Base-by-base conservation (phyloP, 2,113 vertebrate species). In the Oryzias javanicus region DNA sequence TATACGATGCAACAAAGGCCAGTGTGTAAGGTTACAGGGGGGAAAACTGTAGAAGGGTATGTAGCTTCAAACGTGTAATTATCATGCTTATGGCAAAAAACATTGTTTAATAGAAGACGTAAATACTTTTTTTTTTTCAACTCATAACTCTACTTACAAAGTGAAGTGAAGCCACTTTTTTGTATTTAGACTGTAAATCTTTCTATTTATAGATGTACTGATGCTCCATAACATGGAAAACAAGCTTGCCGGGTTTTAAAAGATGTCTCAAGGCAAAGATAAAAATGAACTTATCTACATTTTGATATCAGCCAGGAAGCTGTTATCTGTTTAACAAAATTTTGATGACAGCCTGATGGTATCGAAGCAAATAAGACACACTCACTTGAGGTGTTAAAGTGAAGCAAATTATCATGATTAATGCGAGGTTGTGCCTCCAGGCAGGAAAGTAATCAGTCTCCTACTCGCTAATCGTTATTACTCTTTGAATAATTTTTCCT, bases 341-440 rank as follows among this genome's bases (percentile, higher is more conserved):
- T 80, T 72, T 70, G 49, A 69, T 64, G 66, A 70, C 61, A 81
- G 74, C 52, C 71, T 77, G 73, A 79, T 84, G 60, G 29, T 76
- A 81, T 81, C 58, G 17, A 60, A 64, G 70, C 61, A 79, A 85
- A 81, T 49, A 77, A 70, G 70, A 55, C 53, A 44, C 5, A 24
- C 75, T 72, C 71, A 67, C 72, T 79, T 65, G 62, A 82, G 74
- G 67, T 85, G 79, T 77, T 77, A 77, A 72, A 65, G 68, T 65
- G 68, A 79, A 50, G 57, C 58, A 81, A 84, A 86, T 84, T 59
- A 86, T 79, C 79, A 79, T 82, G 79, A 86, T 84, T 88, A 88
- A 86, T 86, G 59, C 67, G 25, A 58, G 74, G 77, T 80, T 86
- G 79, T 35, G 29, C 76, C 66, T 20, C 35, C 35, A 77, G 55